Evolutionary conservation across 1,140 invertebrate species (phyloP), one percentile per base, ranked within the genome.

Genomic region (Gonatopus flavifemur): DNA sequence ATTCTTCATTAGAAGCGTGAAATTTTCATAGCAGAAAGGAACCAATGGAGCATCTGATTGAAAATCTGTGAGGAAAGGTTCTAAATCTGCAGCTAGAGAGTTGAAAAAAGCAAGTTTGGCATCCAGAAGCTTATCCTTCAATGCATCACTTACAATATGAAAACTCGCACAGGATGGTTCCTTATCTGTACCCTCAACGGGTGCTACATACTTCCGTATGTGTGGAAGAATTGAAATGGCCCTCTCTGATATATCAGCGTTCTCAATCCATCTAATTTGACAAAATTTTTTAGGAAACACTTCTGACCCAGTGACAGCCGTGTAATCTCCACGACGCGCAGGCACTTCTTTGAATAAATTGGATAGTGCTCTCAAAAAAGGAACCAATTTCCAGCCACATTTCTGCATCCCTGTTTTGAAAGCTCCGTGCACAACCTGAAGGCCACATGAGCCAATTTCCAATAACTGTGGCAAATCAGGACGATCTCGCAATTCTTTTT

Each of bases 221-320:
- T 52, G 22, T 18, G 46, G 46, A 31, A 55, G 28, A 33, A 58
- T 58, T 15, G 33, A 33, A 40, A 28, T 52, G 22, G 50, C 55
- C 50, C 49, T 52, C 37, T 57, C 31, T 35, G 48, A 39, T 6
- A 60, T 55, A 19, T 16, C 21, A 15, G 21, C 42, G 42, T 60
- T 60, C 25, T 52, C 51, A 15, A 60, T 16, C 54, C 54, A 60
- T 25, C 54, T 36, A 28, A 53, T 24, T 4, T 49, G 19, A 37
- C 54, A 60, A 38, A 57, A 60, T 39, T 60, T 51, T 22, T 43
- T 47, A 12, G 58, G 58, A 40, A 47, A 52, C 20, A 49, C 19
- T 30, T n/a, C 43, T 10, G 52, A 51, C 13, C 48, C 32, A 4
- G 52, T 46, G 18, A 21, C 10, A 22, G 30, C 28, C 15, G 24